Evolutionary conservation across 2,797 vertebrate species (phyloP).

Genomic region (Argyrosomus regius): DNA sequence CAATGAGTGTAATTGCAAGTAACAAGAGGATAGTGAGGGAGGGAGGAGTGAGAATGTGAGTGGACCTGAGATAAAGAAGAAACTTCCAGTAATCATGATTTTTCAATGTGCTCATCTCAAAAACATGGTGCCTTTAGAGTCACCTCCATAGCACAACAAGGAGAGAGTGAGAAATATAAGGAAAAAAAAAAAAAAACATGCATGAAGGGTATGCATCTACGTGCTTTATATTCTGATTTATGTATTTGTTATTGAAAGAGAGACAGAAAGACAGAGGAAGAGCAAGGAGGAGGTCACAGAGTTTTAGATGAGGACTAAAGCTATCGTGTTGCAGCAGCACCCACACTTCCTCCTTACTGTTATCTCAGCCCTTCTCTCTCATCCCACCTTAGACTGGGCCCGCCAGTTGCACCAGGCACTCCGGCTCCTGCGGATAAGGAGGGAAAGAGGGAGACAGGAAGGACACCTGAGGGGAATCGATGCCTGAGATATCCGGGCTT

Average conservation of each 20-base stretch:
- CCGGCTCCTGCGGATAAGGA: constrained; percentile 82
- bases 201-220: background rate
- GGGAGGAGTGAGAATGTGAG: constrained; percentile 24
- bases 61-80: constrained; percentile 17
- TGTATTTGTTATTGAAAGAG: constrained; percentile 46
- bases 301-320: constrained; percentile 78
- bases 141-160: constrained; percentile 2
- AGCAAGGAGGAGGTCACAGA: constrained; percentile 81
- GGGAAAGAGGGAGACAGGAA: constrained; percentile 87
- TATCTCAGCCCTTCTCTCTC: constrained; percentile 83
- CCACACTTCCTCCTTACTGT: constrained; percentile 84
- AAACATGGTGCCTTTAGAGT: constrained; percentile 14
- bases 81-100: constrained; percentile 2
- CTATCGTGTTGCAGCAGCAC: constrained; percentile 86
- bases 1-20: constrained; percentile 25
- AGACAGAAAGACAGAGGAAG: constrained; percentile 52
- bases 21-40: constrained; percentile 26
- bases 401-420: constrained; percentile 76
- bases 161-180: background rate
- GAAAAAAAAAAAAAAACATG: constrained; percentile 16
- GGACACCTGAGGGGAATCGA: constrained; percentile 89
- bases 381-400: constrained; percentile 73
- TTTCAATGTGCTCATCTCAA: background rate
- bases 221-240: constrained; percentile 3
- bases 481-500: constrained; percentile 87